Evolutionary conservation across 2,797 vertebrate species (phyloP).

Genomic region (Lacerta bilineata): DNA sequence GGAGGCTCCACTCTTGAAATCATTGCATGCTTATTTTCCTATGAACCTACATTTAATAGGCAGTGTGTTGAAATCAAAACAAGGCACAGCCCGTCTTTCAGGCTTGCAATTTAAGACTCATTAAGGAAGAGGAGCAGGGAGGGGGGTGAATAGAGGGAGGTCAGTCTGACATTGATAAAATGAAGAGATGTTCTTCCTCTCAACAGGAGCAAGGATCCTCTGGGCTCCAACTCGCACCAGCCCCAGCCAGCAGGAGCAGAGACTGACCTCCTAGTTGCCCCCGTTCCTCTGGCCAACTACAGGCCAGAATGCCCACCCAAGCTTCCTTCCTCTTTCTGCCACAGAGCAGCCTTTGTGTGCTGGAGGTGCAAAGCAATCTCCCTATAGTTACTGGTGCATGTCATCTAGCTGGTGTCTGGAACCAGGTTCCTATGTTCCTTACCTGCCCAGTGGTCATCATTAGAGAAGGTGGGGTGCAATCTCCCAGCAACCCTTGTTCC

Average conservation of each 20-base stretch:
- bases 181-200: not conserved
- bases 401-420: not conserved
- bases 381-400: too few relatives aligned
- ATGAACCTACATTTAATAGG: not conserved
- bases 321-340: not conserved
- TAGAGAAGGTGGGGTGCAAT: not conserved
- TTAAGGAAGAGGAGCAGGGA: not conserved
- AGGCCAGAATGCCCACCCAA: not conserved
- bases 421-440: not conserved
- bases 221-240: too few relatives aligned
- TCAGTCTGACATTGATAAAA: not conserved
- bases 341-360: not conserved
- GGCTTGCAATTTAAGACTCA: not conserved
- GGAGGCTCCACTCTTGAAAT: not conserved
- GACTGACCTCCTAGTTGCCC: not conserved
- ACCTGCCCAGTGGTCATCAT: not conserved
- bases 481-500: not conserved
- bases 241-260: too few relatives aligned
- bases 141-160: not conserved
- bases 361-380: not conserved
- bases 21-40: not conserved
- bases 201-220: not conserved
- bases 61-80: not conserved
- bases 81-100: not conserved
- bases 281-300: not conserved